Evolutionary conservation across 1,140 invertebrate species (phyloP), one percentile per base, ranked within the genome.

Genomic region (Hylaeus volcanicus): DNA sequence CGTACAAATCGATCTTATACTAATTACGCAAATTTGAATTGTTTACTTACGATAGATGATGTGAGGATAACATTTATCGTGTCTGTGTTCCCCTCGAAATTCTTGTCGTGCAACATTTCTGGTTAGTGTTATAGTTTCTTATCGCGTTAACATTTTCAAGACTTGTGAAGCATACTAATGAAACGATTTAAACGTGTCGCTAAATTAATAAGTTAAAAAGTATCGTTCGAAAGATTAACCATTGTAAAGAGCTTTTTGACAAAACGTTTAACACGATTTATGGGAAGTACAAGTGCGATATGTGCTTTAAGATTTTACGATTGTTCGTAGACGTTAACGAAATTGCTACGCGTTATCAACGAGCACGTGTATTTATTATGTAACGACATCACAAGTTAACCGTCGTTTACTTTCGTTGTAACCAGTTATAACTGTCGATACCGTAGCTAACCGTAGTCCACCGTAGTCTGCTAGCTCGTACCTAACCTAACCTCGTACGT

Each of bases 21-120:
- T 26, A 26, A 26, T 26, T 26, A 26, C 26, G 51, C 6, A 51
- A 0, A 55, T 60, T 39, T 56, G 43, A 43, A 60, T 43, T 37
- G 3, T 64, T 79, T 71, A 88, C 89, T 89, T 84, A 91, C 90
- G 9, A 90, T 82, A 14, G 91, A 41, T 2, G 90, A 89, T 4
- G 89, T 82, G n/a, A 88, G 12, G 26, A 92, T 70, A 9, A 89
- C 11, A 77, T 89, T 79, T 70, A 60, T 74, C 8, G 39, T 48
- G 0, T 12, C 37, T 1, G 39, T 11, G 14, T 5, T 66, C 0
- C 12, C 1, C 4, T 2, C 5, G 39, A 78, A 9, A 41, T 68
- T 56, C 39, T 74, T 39, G 2, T 78, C 37, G 26, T 68, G 61
- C 39, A 82, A 61, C 84, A 86, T 86, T 5, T 82, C n/a, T 48